Percentiles rank a stretch among this genome's conserved stretches.
phyloP scores from a whole-genome alignment of 2,113 vertebrate species.

The Chionomys nivalis region DNA sequence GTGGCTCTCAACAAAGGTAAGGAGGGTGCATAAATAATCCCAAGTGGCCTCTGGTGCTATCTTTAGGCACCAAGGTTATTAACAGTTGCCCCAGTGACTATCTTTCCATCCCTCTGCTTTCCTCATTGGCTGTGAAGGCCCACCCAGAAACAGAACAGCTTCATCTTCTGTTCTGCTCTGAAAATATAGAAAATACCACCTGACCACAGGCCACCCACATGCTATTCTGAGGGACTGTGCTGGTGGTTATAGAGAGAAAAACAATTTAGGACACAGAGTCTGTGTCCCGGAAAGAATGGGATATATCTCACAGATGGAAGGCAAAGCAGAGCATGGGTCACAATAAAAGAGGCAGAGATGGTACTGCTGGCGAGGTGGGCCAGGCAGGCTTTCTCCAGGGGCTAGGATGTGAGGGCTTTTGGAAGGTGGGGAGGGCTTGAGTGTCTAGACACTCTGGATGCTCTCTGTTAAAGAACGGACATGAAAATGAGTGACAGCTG shows the following conservation, averaged over 20 bases:
- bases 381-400: not conserved
- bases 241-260: not conserved
- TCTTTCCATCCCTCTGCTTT: not conserved
- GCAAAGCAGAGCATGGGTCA: not conserved
- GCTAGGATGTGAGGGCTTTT: not conserved
- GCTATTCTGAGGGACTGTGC: not conserved
- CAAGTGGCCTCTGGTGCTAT: not conserved
- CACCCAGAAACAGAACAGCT: not conserved
- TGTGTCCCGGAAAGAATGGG: slow-evolving; percentile 13
- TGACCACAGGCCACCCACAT: not conserved
- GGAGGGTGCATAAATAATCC: not conserved
- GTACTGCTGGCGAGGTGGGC: not conserved
- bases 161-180: not conserved
- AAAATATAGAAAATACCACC: not conserved
- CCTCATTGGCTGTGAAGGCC: not conserved
- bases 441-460: not conserved
- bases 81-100: not conserved
- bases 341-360: not conserved
- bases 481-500: not conserved
- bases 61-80: not conserved
- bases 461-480: not conserved
- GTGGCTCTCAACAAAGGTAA: not conserved
- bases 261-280: not conserved
- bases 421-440: not conserved
- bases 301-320: not conserved